These are phyloP conservation scores for Anguilla pacifica DNA, from an alignment of 2,797 vertebrate species.

Conservation along the genomic window DNA sequence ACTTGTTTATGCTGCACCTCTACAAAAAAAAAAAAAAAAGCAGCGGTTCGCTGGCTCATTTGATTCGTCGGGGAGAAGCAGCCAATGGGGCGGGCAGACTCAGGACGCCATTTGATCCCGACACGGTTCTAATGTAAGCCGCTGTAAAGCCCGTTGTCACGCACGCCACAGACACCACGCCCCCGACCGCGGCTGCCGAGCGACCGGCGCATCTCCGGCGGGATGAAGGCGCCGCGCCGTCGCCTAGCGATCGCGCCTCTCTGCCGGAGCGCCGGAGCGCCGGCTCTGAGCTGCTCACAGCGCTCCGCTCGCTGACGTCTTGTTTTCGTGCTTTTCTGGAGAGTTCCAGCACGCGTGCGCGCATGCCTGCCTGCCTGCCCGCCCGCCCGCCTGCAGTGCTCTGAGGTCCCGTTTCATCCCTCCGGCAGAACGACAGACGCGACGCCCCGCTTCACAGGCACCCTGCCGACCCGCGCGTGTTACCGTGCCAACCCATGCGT, in stretches of 20 bases:
- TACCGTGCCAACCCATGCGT: neutral
- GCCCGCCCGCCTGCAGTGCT: constrained; percentile 52
- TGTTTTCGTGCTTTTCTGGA: neutral
- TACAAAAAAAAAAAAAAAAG: neutral
- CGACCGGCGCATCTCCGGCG: constrained; percentile 67
- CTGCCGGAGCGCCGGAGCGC: constrained; percentile 33
- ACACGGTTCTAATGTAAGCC: constrained; percentile 75
- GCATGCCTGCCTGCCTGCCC: constrained; percentile 46
- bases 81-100: constrained; percentile 25
- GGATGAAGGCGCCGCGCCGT: constrained; percentile 66
- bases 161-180: constrained; percentile 33
- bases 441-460: neutral
- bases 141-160: constrained; percentile 61
- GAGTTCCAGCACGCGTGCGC: neutral
- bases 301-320: constrained; percentile 62
- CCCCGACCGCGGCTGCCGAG: constrained; percentile 53
- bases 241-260: constrained; percentile 50
- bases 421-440: neutral
- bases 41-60: neutral
- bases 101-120: constrained; percentile 73
- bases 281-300: constrained; percentile 71
- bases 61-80: neutral
- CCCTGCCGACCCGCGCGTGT: neutral
- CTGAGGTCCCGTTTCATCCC: neutral
- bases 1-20: neutral